phyloP scores from a whole-genome alignment of 2,797 vertebrate species.

The Perodicticus potto region DNA sequence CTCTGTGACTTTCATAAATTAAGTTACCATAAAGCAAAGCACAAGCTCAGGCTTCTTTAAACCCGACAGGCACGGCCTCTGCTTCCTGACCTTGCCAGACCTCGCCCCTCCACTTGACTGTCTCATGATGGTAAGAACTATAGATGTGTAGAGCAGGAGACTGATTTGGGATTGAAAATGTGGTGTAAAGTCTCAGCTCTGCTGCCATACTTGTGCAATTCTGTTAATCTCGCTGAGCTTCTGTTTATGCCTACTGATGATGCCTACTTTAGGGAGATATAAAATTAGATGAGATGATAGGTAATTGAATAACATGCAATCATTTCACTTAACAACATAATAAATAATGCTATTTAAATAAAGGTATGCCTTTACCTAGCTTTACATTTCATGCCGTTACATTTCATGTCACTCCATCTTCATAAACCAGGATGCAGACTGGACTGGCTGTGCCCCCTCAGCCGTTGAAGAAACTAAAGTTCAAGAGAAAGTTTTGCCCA shows the following conservation, averaged over 20 bases:
- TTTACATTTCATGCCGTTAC: not conserved
- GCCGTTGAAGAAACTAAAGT: not conserved
- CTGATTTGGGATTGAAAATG: not conserved
- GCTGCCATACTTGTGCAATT: not conserved
- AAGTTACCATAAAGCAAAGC: not conserved
- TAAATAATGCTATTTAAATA: constrained; percentile 5
- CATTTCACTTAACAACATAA: not conserved
- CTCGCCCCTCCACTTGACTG: not conserved
- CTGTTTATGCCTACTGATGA: not conserved
- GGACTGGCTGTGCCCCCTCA: not conserved
- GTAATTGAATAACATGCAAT: not conserved
- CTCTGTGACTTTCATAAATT: not conserved
- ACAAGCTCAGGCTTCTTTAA: not conserved
- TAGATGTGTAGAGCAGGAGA: not conserved
- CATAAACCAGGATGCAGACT: not conserved
- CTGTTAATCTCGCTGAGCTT: not conserved
- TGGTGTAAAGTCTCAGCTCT: not conserved
- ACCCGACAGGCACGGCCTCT: not conserved
- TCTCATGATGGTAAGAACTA: not conserved
- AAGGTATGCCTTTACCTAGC: not conserved
- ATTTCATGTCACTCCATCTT: not conserved
- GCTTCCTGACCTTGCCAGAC: not conserved
- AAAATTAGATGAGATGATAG: constrained; percentile 57
- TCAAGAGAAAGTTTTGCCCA: not conserved
- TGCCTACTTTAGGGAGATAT: not conserved